phyloP scores from a whole-genome alignment of 1,140 invertebrate genomes.

The Solenopsis fugax region DNA sequence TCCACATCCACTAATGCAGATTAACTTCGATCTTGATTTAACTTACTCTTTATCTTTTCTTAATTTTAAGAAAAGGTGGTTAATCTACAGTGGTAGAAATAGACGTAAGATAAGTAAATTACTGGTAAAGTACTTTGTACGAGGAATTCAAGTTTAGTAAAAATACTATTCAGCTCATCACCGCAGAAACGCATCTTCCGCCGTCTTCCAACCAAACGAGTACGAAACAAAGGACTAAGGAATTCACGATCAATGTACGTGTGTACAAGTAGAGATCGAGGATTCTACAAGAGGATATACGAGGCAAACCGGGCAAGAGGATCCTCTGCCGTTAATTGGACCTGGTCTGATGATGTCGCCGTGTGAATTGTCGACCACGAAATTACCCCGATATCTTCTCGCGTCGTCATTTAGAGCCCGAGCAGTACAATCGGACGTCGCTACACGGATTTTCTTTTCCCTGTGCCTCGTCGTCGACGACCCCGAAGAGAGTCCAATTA shows the following conservation, averaged over 20 bases:
- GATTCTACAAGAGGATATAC: slow-evolving; percentile 62
- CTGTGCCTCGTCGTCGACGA: slow-evolving; percentile 7
- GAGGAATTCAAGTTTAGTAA: slow-evolving; percentile 24
- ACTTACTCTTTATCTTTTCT: too few relatives aligned
- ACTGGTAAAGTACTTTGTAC: slow-evolving; percentile 2
- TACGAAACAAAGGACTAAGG: slow-evolving; percentile 33
- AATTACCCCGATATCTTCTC: slow-evolving; percentile 77
- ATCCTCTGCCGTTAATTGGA: slow-evolving; percentile 75
- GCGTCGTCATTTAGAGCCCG: slow-evolving; percentile 50
- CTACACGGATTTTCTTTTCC: slow-evolving; percentile 66
- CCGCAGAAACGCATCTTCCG: background rate
- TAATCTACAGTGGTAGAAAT: too few relatives aligned
- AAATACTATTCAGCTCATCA: slow-evolving; percentile 46
- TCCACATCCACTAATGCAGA: too few relatives aligned
- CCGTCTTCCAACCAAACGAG: background rate
- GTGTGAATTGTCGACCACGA: slow-evolving; percentile 75
- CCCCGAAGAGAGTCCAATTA: slow-evolving; percentile 52
- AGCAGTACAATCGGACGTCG: slow-evolving; percentile 52
- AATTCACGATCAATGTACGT: slow-evolving; percentile 36
- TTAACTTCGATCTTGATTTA: too few relatives aligned
- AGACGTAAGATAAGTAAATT: background rate
- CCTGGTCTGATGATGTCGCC: slow-evolving; percentile 71
- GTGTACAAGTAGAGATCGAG: slow-evolving; percentile 34
- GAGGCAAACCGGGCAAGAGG: slow-evolving; percentile 48
- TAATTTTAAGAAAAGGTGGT: too few relatives aligned